phyloP scores from a whole-genome alignment of 2,113 vertebrate species.

The Pachypanchax playfairii region DNA sequence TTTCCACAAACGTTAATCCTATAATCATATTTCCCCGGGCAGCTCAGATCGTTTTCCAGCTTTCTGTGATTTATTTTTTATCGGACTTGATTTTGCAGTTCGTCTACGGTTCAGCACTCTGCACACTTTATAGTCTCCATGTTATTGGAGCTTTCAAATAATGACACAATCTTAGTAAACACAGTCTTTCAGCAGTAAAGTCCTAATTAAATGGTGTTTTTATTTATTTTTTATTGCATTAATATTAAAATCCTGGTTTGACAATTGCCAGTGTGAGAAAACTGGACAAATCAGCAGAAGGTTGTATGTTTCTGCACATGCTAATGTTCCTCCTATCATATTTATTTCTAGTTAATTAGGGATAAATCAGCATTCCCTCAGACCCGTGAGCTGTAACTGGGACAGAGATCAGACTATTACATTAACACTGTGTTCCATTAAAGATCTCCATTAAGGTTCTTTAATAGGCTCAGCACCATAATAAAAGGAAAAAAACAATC shows the following conservation, averaged over 20 bases:
- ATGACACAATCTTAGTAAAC: conserved; percentile 1
- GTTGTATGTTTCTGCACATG: conserved; percentile 5
- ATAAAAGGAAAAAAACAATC: conserved; percentile 37
- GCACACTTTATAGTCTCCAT: background rate
- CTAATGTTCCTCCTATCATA: conserved; percentile 29
- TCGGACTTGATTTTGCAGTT: conserved; percentile 29
- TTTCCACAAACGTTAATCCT: conserved; percentile 40
- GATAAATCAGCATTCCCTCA: conserved; percentile 47
- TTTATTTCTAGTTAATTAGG: conserved; percentile 54
- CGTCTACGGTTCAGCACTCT: background rate
- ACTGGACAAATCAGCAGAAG: conserved; percentile 10
- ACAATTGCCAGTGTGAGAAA: background rate
- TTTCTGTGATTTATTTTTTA: conserved; percentile 34
- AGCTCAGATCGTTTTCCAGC: conserved; percentile 36
- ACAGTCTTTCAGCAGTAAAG: background rate
- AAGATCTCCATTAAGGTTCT: conserved; percentile 48
- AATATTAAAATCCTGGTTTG: background rate
- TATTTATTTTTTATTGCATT: conserved; percentile 7
- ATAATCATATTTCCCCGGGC: conserved; percentile 44
- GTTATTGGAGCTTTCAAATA: conserved; percentile 3
- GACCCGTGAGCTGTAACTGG: conserved; percentile 40
- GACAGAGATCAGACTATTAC: conserved; percentile 42
- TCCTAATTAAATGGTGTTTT: background rate
- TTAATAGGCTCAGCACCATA: conserved; percentile 43
- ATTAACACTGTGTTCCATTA: conserved; percentile 33